Conservation (phyloP, 2,797 vertebrate species). For the Rhinoraja longicauda region DNA sequence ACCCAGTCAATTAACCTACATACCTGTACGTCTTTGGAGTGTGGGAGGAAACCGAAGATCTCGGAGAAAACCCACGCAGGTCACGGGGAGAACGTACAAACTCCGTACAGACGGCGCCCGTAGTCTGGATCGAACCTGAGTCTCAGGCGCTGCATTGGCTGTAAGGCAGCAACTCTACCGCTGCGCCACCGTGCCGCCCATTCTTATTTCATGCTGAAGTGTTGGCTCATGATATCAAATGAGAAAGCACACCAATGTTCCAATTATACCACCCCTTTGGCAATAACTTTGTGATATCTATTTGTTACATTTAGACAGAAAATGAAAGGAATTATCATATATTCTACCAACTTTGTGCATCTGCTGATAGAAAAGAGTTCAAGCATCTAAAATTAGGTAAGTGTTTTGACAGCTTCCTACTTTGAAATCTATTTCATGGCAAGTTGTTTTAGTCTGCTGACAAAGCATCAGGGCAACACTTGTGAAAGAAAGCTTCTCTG, state of each 20-base stretch:
- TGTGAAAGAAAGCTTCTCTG: not conserved
- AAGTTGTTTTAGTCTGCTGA: constrained; percentile 16
- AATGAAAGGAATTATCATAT: constrained; percentile 97
- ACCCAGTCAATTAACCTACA: too few relatives aligned
- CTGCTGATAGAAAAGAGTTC: constrained; percentile 74
- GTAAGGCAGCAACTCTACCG: too few relatives aligned
- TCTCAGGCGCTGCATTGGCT: too few relatives aligned
- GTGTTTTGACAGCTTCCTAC: constrained; percentile 46
- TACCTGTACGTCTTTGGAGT: too few relatives aligned
- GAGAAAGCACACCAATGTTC: too few relatives aligned
- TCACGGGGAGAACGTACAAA: too few relatives aligned
- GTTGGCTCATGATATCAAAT: not conserved
- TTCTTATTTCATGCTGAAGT: not conserved
- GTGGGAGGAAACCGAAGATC: too few relatives aligned
- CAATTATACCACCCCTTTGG: not conserved
- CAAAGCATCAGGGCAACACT: too few relatives aligned
- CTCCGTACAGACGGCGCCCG: too few relatives aligned
- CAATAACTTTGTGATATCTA: not conserved
- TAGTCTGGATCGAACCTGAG: too few relatives aligned
- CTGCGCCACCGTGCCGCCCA: too few relatives aligned
- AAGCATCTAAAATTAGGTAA: constrained; percentile 75
- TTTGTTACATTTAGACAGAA: constrained; percentile 68
- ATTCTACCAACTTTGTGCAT: constrained; percentile 95
- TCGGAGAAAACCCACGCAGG: too few relatives aligned
- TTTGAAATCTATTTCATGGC: constrained; percentile 32